Base-by-base conservation (phyloP, 2,888 invertebrate species). In the Synanthedon tipuliformis region DNA sequence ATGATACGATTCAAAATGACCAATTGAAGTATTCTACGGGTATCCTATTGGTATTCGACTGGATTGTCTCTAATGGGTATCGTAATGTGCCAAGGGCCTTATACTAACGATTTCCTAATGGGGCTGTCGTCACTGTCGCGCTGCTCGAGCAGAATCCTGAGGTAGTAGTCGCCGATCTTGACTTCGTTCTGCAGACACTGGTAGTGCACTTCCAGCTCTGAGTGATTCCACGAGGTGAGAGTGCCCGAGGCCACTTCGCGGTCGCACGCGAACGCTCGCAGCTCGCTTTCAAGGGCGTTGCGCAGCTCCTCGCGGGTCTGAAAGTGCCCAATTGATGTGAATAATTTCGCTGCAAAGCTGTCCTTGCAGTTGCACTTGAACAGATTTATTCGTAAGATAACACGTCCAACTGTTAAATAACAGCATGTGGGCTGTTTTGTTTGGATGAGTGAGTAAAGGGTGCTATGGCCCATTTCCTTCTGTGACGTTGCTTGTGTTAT, bases 141-240 rank as follows among this genome's bases (percentile, higher is more conserved):
- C 82, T 97, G 96, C 76, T 99, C 98, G 53, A 99, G 86, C 59
- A 99, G 89, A 67, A 99, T 89, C 62, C 99, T 90, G 61, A 99
- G 90, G 78, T 98, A 99, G 83, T 99, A 99, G 80, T 99, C 98
- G 13, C 99, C 99, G 65, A 99, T 98, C 87, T 95, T 95, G 61
- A 99, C 96, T 88, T 99, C 99, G 65, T 98, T 97, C 54, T 94
- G 93, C 59, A 99, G 89, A 69, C 98, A 97, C 71, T 94, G 93
- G 88, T 99, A 99, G 68, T 92, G 92, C 12, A 98, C 92, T 88
- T 98, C 96, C 73, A 99, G 96, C 81, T 99, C 99, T 48, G 95
- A 92, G 87, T 99, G 97, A 88, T 99, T 99, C 99, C 99, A 99
- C 0, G 98, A 95, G 0, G 95, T 95, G 27, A 95, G 88, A 52